Evolutionary conservation across 30 jellyfish, hydroid and myxozoan genomes (phyloP).

Genomic region (Chrysaora quinquecirrha): DNA sequence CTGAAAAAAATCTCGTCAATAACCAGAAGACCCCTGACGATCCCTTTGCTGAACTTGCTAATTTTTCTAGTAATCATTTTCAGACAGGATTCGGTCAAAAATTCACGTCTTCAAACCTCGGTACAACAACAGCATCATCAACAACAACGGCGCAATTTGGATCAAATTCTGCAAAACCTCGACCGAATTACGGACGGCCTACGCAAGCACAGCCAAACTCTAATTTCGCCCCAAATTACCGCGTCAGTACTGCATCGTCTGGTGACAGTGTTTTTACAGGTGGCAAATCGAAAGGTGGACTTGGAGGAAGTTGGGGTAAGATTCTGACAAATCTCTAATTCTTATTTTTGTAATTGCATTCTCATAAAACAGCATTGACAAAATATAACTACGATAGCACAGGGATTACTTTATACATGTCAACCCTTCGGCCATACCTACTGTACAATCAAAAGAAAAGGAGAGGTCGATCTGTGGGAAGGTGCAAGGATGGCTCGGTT

Average conservation of each 20-base stretch:
- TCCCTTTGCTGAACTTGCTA: conserved; percentile 87
- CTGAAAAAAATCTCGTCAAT: background rate
- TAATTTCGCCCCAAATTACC: conserved; percentile 43
- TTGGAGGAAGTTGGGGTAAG: conserved; percentile 75
- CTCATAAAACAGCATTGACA: no score
- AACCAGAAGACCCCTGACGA: conserved; percentile 22
- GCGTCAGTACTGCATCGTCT: conserved; percentile 28
- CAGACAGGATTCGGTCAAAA: background rate
- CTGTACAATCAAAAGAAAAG: no score
- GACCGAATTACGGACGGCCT: conserved; percentile 18
- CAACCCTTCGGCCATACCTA: no score
- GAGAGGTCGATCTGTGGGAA: no score
- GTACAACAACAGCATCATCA: background rate
- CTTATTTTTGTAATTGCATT: no score
- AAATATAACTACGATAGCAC: no score
- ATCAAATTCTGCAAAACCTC: conserved; percentile 4
- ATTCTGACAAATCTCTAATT: background rate
- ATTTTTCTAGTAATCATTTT: conserved; percentile 25
- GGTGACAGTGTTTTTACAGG: conserved; percentile 50
- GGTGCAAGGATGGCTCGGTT: no score
- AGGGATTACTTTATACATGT: no score
- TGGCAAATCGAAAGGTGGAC: conserved; percentile 31
- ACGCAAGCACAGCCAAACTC: conserved; percentile 23
- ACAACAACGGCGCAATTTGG: background rate
- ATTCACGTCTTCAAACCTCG: background rate